Evolutionary conservation across 2,888 invertebrate genomes (phyloP), one percentile per base, ranked within the genome.

Genomic region (Dasypogon diadema): DNA sequence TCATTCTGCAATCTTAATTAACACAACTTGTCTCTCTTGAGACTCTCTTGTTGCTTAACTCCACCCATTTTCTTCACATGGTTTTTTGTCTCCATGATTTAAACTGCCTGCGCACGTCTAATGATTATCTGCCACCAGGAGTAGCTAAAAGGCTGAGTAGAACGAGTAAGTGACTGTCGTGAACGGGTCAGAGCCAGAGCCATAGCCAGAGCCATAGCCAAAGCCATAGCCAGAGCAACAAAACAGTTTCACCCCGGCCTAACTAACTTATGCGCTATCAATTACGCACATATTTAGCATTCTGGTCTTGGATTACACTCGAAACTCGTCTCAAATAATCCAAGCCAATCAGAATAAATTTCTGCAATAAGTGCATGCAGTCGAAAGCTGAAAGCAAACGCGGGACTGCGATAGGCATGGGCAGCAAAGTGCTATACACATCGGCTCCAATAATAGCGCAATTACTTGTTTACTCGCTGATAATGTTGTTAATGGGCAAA

Each of bases 401-500:
- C 10, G 18, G 18, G 6, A 54, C 22, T 22, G 16, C 5, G 22
- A 6, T 6, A 5, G 54, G 22, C 54, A 54, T 12, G 10, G n/a
- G 42, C 42, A 12, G n/a, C n/a, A n/a, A n/a, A 12, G 12, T 34
- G 8, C 16, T 30, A 2, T 54, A 54, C 70, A 70, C 70, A 46
- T 46, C 34, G 70, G 70, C 70, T 70, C 70, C 70, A 70, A 70
- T 70, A 70, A 70, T 70, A 70, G 70, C 74, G 78, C 78, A 79
- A 80, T 80, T 80, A 80, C 79, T 79, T 80, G 78, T 80, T 80
- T 80, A 77, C 77, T 79, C 75, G 77, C 76, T 80, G 79, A 78
- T 79, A 79, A 79, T 79, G 79, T 78, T 79, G 79, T 79, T 79
- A 79, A 80, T 79, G 79, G 79, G 78, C 80, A 79, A 79, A 79